These are phyloP conservation scores for Clivina fossor DNA, from an alignment of 2,888 invertebrate species.

Conservation along the genomic window DNA sequence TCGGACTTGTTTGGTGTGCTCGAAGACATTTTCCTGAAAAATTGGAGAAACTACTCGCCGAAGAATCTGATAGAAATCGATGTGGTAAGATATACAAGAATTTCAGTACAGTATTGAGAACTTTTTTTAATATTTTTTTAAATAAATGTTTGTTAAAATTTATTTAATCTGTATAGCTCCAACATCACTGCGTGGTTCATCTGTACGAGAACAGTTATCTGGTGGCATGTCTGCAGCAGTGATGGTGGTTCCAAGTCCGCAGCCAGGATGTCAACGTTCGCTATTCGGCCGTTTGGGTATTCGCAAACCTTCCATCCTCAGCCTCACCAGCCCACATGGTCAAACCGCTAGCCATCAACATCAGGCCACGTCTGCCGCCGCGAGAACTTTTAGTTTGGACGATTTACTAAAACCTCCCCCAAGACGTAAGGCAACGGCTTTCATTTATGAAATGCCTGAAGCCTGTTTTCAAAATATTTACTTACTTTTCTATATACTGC, in stretches of 20 bases:
- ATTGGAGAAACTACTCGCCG: constrained; percentile 78
- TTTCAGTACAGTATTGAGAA: constrained; percentile 42
- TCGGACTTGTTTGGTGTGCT: constrained; percentile 81
- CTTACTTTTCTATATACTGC: constrained; percentile 25
- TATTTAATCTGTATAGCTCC: constrained; percentile 36
- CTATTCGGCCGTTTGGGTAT: constrained; percentile 83
- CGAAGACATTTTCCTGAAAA: constrained; percentile 85
- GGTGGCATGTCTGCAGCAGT: constrained; percentile 55
- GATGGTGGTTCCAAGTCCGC: constrained; percentile 52
- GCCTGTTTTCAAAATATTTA: constrained; percentile 29
- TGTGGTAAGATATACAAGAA: constrained; percentile 57
- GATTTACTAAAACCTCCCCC: constrained; percentile 83
- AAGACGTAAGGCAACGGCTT: constrained; percentile 69
- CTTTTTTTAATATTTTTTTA: constrained; percentile 7
- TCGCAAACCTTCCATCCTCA: constrained; percentile 84
- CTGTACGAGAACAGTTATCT: constrained; percentile 62
- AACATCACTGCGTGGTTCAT: constrained; percentile 56
- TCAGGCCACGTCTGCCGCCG: constrained; percentile 62
- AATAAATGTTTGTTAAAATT: constrained; percentile 11
- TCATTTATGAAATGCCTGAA: constrained; percentile 33
- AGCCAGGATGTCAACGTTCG: constrained; percentile 63
- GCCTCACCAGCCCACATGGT: constrained; percentile 69
- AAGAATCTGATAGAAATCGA: constrained; percentile 74
- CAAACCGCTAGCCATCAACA: constrained; percentile 50
- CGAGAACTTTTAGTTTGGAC: constrained; percentile 85